A percentile compares a stretch with the other conserved stretches of the same genome.
phyloP scores from a whole-genome alignment of 1,140 invertebrate species.

The Muscidifurax raptorellus region DNA sequence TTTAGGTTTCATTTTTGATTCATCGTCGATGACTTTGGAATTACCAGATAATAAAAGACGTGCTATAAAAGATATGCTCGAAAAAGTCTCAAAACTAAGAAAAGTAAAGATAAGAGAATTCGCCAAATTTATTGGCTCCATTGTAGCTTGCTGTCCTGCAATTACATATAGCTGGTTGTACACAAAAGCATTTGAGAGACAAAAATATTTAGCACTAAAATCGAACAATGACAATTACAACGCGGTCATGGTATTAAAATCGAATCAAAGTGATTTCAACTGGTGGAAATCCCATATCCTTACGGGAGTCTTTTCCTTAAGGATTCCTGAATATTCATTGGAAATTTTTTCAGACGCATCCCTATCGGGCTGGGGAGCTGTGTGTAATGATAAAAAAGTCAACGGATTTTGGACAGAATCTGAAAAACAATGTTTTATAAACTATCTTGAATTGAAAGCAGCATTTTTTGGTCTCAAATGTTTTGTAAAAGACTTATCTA shows the following conservation, averaged over 20 bases:
- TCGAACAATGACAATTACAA: conserved; percentile 11
- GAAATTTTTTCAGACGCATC: conserved; percentile 57
- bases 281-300: background rate
- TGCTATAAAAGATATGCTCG: conserved; percentile 2
- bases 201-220: conserved; percentile 46
- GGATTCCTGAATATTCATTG: too few relatives aligned
- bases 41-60: conserved; percentile 46
- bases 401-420: conserved; percentile 35
- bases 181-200: conserved; percentile 46
- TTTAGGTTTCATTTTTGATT: conserved; percentile 60
- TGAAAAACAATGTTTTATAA: background rate
- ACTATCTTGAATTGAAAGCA: conserved; percentile 23
- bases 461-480: conserved; percentile 53
- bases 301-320: background rate
- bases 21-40: conserved; percentile 45
- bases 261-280: background rate
- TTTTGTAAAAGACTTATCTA: conserved; percentile 7
- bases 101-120: conserved; percentile 57
- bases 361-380: conserved; percentile 44
- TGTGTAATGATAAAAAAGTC: conserved; percentile 15
- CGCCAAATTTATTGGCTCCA: conserved; percentile 54
- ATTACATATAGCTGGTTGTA: conserved; percentile 53
- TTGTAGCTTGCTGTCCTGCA: conserved; percentile 58
- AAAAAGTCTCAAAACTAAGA: background rate
- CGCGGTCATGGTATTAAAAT: conserved; percentile 3